Evolutionary conservation across 2,113 vertebrate species (phyloP).

Genomic region (Polypterus senegalus): DNA sequence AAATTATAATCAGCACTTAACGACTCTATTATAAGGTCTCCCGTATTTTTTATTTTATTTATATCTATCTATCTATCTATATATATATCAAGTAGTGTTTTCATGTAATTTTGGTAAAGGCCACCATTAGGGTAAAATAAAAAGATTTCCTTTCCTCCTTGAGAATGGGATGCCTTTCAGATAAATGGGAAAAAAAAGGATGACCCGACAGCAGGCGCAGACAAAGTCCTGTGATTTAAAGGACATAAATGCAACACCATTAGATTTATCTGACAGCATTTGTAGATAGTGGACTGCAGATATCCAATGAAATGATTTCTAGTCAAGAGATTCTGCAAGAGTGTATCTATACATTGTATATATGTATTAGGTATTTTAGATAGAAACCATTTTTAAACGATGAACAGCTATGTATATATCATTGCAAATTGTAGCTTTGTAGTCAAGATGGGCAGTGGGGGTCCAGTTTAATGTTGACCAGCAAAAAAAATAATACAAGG

Average conservation of each 20-base stretch:
- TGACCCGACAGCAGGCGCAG: slow-evolving; percentile 89
- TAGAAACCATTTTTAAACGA: slow-evolving; percentile 74
- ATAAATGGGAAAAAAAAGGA: slow-evolving; percentile 93
- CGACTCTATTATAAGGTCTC: no score
- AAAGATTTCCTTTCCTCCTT: slow-evolving; percentile 28
- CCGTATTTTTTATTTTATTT: no score
- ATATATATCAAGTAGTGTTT: no score
- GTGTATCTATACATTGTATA: slow-evolving; percentile 74
- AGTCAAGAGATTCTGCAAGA: slow-evolving; percentile 65
- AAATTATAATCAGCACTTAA: no score
- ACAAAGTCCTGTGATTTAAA: slow-evolving; percentile 98
- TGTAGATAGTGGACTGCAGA: slow-evolving; percentile 72
- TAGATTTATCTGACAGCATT: slow-evolving; percentile 89
- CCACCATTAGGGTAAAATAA: no score
- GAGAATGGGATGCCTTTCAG: slow-evolving; percentile 69
- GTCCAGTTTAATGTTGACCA: no score
- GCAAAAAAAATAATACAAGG: no score
- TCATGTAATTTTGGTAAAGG: no score
- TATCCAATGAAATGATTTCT: slow-evolving; percentile 91
- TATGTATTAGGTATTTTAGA: slow-evolving; percentile 91
- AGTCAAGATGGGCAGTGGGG: slow-evolving; percentile 55
- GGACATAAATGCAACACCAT: slow-evolving; percentile 84
- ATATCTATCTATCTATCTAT: no score
- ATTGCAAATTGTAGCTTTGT: slow-evolving; percentile 38
- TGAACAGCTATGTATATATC: slow-evolving; percentile 32